Percentiles rank a stretch among this genome's conserved stretches.
Conservation (phyloP, 1,140 invertebrate species). For the Temnothorax curvispinosus region DNA sequence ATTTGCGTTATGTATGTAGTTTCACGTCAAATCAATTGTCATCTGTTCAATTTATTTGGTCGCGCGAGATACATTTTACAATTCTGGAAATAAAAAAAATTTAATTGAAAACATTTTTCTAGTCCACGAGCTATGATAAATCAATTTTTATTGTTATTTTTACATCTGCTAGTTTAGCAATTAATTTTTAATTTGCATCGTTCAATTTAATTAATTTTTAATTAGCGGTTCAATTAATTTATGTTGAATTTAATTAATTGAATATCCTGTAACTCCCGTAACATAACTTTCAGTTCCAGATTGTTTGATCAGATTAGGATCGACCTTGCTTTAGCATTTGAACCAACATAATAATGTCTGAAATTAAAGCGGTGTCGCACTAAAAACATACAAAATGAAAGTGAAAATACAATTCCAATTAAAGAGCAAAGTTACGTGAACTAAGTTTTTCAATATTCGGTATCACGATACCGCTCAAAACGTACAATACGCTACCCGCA, state of each 20-base stretch:
- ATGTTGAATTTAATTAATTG: conserved; percentile 6
- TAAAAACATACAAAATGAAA: conserved; percentile 36
- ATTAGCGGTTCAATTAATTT: background rate
- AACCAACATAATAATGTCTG: conserved; percentile 3
- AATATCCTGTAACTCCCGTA: background rate
- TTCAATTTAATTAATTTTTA: conserved; percentile 13
- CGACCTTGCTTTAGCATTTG: conserved; percentile 14
- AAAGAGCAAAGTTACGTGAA: conserved; percentile 38
- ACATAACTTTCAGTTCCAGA: background rate
- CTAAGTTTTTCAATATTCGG: conserved; percentile 56
- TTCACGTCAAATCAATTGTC: conserved; percentile 53
- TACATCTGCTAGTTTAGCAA: conserved; percentile 15
- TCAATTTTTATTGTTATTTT: conserved; percentile 48
- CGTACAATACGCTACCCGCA: background rate
- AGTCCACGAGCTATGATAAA: conserved; percentile 24
- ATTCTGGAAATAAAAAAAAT: conserved; percentile 28
- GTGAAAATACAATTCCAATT: conserved; percentile 43
- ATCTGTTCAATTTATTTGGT: conserved; percentile 53
- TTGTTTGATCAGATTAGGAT: background rate
- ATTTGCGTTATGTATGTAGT: conserved; percentile 32
- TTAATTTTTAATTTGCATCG: conserved; percentile 8
- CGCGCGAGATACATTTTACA: conserved; percentile 44
- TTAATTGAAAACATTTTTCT: conserved; percentile 43
- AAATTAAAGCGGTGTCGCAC: conserved; percentile 17
- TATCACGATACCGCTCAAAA: conserved; percentile 31